Evolutionary conservation across 2,113 vertebrate genomes (phyloP).

Genomic region (Aplodontia rufa): DNA sequence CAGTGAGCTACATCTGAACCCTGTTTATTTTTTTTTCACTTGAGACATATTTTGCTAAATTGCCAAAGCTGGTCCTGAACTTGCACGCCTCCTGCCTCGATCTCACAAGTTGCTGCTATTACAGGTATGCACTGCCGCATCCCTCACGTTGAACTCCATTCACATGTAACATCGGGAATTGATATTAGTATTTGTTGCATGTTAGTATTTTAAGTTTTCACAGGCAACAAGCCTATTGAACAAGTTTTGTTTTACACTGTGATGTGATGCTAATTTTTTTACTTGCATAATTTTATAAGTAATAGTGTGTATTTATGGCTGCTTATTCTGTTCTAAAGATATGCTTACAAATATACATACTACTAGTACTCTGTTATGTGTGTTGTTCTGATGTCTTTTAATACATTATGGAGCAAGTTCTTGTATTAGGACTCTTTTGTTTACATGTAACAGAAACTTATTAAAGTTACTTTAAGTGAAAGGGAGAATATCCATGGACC

Average conservation of each 20-base stretch:
- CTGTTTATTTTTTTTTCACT: too few species aligned
- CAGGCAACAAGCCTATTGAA: neutral
- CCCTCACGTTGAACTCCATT: neutral
- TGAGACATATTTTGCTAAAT: too few species aligned
- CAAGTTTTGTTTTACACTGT: neutral
- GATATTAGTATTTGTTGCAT: neutral
- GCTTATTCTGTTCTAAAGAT: constrained; percentile 15
- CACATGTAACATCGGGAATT: constrained; percentile 18
- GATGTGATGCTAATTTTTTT: neutral
- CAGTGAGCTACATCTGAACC: too few species aligned
- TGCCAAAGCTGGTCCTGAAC: too few species aligned
- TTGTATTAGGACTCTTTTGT: neutral
- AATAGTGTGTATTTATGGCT: neutral
- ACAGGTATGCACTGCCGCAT: too few species aligned
- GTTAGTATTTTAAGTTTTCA: neutral
- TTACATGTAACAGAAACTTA: neutral
- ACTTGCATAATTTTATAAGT: neutral
- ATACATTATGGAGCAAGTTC: neutral
- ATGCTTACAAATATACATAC: neutral
- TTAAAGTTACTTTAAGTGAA: constrained; percentile 5
- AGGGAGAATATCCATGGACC: neutral
- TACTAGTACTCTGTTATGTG: neutral
- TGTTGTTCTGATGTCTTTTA: constrained; percentile 11
- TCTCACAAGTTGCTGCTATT: too few species aligned
- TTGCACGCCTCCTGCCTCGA: too few species aligned